phyloP scores from a whole-genome alignment of 2,797 vertebrate species.

The Buphagus erythrorhynchus region DNA sequence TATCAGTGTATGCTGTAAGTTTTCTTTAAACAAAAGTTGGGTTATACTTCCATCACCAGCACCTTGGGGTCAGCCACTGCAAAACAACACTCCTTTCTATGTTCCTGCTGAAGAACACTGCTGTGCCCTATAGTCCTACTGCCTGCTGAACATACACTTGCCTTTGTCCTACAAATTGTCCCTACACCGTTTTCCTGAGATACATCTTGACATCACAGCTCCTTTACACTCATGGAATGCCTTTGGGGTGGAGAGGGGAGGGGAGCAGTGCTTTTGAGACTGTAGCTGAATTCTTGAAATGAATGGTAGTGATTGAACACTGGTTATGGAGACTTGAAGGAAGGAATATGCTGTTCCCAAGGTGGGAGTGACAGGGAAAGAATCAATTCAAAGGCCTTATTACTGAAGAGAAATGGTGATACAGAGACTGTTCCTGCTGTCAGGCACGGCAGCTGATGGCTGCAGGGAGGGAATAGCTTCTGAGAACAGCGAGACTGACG shows the following conservation, averaged over 20 bases:
- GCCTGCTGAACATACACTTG: neutral
- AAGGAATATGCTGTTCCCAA: neutral
- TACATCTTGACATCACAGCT: neutral
- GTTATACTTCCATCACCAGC: neutral
- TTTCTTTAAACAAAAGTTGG: neutral
- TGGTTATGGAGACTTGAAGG: neutral
- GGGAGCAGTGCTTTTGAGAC: neutral
- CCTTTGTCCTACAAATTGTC: neutral
- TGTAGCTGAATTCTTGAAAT: neutral
- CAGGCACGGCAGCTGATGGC: neutral
- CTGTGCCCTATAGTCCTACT: neutral
- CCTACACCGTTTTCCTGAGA: neutral
- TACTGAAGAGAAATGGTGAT: too few relatives aligned
- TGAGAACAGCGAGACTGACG: accelerated
- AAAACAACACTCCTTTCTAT: neutral
- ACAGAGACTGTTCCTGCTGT: neutral
- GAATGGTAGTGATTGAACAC: neutral
- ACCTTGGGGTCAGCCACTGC: neutral
- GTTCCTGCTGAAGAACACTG: accelerated
- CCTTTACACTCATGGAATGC: neutral
- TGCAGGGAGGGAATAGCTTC: neutral
- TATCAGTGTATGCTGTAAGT: neutral
- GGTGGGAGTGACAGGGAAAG: neutral
- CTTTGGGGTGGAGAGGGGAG: neutral
- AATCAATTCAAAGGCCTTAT: neutral